Percentiles rank a stretch among this genome's conserved stretches.
Conservation (phyloP, 2,113 vertebrate species). For the Sturnira hondurensis region DNA sequence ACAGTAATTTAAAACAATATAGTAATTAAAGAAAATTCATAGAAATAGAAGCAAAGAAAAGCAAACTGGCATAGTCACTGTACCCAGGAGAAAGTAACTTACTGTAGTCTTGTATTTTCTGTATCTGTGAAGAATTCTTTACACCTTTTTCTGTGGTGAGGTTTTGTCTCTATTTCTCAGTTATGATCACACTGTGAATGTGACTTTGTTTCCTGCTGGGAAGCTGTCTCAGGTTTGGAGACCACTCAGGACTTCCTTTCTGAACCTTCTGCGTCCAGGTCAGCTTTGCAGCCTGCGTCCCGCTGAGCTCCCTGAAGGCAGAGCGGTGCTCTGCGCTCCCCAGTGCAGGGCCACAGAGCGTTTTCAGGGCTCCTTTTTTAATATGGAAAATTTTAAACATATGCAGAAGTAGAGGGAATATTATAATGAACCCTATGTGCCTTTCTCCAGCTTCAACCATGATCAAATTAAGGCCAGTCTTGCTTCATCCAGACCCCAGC, state of each 20-base stretch:
- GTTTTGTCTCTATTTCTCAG: neutral
- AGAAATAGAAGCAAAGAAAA: neutral
- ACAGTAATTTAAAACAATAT: neutral
- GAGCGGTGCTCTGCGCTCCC: rapidly evolving
- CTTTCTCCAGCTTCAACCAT: neutral
- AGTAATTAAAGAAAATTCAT: neutral
- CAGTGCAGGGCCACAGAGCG: rapidly evolving
- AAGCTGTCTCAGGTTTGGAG: neutral
- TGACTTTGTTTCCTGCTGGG: neutral
- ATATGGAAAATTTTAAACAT: neutral
- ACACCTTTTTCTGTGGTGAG: neutral
- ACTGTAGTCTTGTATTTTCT: neutral
- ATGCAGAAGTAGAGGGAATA: neutral
- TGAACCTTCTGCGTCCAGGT: neutral
- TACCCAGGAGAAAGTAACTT: neutral
- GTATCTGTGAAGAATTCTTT: neutral
- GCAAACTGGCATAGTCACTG: neutral
- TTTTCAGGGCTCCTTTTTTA: neutral
- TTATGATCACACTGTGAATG: neutral
- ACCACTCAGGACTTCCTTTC: neutral
- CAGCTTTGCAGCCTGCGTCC: neutral
- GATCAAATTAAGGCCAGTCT: neutral
- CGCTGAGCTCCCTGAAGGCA: rapidly evolving
- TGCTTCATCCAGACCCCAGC: neutral
- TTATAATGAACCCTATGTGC: neutral